Conservation (phyloP, 2,113 vertebrate species). For the Ammodytes marinus region DNA sequence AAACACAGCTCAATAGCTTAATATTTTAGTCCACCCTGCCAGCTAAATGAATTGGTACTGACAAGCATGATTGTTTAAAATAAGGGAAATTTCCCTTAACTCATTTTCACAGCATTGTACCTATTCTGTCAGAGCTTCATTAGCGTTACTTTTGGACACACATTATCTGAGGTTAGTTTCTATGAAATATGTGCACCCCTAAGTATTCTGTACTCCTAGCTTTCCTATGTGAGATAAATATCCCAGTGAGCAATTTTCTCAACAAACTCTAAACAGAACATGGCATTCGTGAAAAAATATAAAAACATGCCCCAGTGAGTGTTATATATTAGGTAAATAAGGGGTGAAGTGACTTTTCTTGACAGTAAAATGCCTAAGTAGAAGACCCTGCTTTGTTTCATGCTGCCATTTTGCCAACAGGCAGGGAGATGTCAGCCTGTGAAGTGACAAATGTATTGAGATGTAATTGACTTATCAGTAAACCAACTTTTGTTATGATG, state of each 20-base stretch:
- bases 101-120: background rate
- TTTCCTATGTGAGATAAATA: background rate
- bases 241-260: slow-evolving; percentile 8
- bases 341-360: slow-evolving; percentile 26
- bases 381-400: slow-evolving; percentile 44
- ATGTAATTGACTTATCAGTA: slow-evolving; percentile 61
- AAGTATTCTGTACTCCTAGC: background rate
- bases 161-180: background rate
- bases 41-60: background rate
- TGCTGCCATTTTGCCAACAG: slow-evolving; percentile 34
- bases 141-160: background rate
- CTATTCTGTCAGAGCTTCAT: background rate
- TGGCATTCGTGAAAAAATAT: background rate
- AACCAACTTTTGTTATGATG: slow-evolving; percentile 42
- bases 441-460: slow-evolving; percentile 57
- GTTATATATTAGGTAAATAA: slow-evolving; percentile 30
- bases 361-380: slow-evolving; percentile 48
- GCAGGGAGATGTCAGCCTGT: slow-evolving; percentile 30
- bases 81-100: background rate
- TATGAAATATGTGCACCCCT: background rate
- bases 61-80: background rate
- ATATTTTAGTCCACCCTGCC: too few relatives aligned
- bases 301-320: background rate
- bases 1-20: too few relatives aligned
- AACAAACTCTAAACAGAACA: slow-evolving; percentile 26